phyloP scores from a whole-genome alignment of 2,113 vertebrate genomes.

The Lamprotornis superbus region DNA sequence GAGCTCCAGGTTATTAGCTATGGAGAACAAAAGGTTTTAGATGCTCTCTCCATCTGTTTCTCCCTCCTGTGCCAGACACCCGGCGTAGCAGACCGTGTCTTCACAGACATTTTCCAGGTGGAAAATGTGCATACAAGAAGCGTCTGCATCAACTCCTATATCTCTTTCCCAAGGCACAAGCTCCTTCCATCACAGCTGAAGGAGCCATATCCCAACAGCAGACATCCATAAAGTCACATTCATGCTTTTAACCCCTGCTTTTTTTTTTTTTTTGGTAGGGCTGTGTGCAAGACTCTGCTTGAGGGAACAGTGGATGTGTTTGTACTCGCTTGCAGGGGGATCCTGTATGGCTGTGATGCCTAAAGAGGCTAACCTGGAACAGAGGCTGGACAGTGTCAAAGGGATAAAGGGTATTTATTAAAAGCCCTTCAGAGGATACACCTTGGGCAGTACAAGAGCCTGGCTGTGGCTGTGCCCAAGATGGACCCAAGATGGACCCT shows the following conservation, averaged over 20 bases:
- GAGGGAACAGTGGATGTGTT: not conserved
- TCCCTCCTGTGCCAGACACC: conserved; percentile 56
- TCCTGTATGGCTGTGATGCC: not conserved
- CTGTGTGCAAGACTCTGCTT: not conserved
- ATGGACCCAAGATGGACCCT: too few species aligned
- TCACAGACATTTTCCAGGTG: conserved; percentile 56
- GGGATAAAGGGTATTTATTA: too few species aligned
- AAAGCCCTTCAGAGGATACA: too few species aligned
- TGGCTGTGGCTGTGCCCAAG: too few species aligned
- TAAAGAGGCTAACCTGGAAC: too few species aligned
- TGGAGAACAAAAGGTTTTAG: conserved; percentile 60
- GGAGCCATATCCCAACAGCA: not conserved
- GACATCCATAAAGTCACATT: not conserved
- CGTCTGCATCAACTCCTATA: not conserved
- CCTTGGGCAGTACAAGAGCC: too few species aligned
- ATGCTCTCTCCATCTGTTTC: conserved; percentile 50
- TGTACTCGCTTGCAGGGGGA: not conserved
- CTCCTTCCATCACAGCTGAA: conserved; percentile 4
- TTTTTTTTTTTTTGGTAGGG: not conserved
- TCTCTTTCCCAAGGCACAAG: not conserved
- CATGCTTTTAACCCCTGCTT: not conserved
- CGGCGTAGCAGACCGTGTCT: conserved; percentile 41
- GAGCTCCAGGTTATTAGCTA: conserved; percentile 60
- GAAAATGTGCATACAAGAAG: conserved; percentile 19
- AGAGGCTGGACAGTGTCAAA: too few species aligned